Evolutionary conservation across 2,113 vertebrate genomes (phyloP).

Genomic region (Heloderma charlesbogerti): DNA sequence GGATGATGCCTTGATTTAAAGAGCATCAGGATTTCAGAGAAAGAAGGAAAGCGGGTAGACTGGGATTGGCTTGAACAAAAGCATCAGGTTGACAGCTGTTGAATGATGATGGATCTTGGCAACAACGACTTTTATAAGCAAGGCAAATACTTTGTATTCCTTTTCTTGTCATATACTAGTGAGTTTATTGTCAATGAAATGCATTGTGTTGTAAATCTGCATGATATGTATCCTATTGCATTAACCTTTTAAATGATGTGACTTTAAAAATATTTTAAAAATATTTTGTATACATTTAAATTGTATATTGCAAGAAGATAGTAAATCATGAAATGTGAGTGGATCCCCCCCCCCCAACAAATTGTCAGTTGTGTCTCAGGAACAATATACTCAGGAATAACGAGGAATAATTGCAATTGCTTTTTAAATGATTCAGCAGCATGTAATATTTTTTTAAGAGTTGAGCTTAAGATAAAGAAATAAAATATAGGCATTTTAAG

Average conservation of each 20-base stretch:
- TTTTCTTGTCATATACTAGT: constrained; percentile 15
- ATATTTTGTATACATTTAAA: no score
- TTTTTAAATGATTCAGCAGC: constrained; percentile 2
- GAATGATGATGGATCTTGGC: constrained; percentile 10
- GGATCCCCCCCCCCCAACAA: not conserved
- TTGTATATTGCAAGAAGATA: not conserved
- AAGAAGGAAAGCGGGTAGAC: not conserved
- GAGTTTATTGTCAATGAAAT: constrained; percentile 36
- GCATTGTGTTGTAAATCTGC: not conserved
- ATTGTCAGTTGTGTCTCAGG: not conserved
- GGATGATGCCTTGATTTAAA: not conserved
- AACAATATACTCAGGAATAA: not conserved
- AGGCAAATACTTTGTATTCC: constrained; percentile 18
- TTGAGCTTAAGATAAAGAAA: not conserved
- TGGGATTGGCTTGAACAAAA: constrained; percentile 33
- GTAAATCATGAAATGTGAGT: not conserved
- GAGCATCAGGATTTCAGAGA: constrained; percentile 21
- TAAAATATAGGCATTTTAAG: not conserved
- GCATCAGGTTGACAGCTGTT: constrained; percentile 27
- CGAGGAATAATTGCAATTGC: not conserved
- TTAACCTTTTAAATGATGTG: constrained; percentile 17
- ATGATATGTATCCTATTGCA: not conserved
- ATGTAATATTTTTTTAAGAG: not conserved
- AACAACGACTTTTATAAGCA: not conserved
- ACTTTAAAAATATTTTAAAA: constrained; percentile 14